Base-by-base conservation (phyloP, 2,888 invertebrate genomes). In the Abrostola tripartita region DNA sequence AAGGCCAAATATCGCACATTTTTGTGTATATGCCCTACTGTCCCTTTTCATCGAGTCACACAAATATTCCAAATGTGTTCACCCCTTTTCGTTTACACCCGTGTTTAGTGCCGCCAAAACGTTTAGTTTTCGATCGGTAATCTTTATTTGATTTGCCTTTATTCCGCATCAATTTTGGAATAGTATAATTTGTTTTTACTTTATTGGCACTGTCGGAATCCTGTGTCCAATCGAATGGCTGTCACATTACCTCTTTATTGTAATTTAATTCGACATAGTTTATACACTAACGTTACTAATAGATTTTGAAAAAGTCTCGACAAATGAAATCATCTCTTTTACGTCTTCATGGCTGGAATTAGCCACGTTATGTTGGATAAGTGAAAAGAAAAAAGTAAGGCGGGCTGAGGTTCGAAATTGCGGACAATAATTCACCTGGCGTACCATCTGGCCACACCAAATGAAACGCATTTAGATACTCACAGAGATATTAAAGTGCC, bases 401-500 rank as follows among this genome's bases (percentile, higher is more conserved):
- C 65, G 64, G 65, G 74, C 61, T 64, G 67, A 68, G 71, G 68
- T 71, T 68, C 81, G 81, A 88, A 88, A 88, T 88, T 88, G 84
- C 83, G 74, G 74, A 82, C 83, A 78, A 87, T 88, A 89, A 84
- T 83, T 89, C 85, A 88, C 87, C 85, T 86, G 84, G 68, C 80
- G 85, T 79, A 82, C 75, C 90, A 88, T 87, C 89, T 88, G 90
- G 86, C 79, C 75, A 69, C 76, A 82, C 79, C 80, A 79, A 86
- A 88, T 87, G 87, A 86, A 86, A 87, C 84, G 81, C 82, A 86
- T 87, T 86, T 85, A 82, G 86, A 82, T 78, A 81, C 81, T 80
- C 77, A 74, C 79, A 68, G 74, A 70, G 80, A 86, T 88, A 87
- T 88, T 87, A 86, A 85, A 85, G 84, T 83, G 73, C 67, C 79